Evolutionary conservation across 2,113 vertebrate genomes (phyloP).

Genomic region (Rhinolophus sinicus): DNA sequence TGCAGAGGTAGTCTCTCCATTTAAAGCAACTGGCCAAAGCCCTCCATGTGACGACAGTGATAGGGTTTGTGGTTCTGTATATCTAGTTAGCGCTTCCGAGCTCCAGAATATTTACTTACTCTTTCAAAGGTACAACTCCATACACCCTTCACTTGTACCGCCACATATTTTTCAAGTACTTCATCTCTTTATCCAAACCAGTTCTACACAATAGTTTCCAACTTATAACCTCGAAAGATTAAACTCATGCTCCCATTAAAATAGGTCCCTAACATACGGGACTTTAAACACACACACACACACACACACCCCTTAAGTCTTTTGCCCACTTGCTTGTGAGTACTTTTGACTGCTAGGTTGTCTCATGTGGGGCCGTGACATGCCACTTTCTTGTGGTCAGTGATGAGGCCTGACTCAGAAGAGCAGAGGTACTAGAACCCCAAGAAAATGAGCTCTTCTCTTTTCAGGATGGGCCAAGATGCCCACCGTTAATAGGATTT

Average conservation of each 20-base stretch:
- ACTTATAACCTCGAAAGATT: neutral
- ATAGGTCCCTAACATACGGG: neutral
- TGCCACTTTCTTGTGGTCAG: neutral
- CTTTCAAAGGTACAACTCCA: neutral
- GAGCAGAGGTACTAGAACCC: neutral
- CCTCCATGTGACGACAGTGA: neutral
- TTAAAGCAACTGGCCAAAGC: neutral
- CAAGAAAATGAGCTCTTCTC: neutral
- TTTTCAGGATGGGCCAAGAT: neutral
- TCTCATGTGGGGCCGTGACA: neutral
- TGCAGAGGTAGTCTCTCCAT: neutral
- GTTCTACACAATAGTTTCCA: neutral
- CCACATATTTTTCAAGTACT: neutral
- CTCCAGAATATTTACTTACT: neutral
- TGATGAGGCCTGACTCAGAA: neutral
- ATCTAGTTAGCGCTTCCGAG: neutral
- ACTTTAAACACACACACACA: neutral
- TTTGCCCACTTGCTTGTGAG: neutral
- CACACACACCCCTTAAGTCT: neutral
- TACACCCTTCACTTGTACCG: neutral
- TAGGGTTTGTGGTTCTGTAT: accelerated
- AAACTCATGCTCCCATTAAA: neutral
- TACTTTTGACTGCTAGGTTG: neutral
- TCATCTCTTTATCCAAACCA: neutral
- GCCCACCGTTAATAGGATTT: neutral